These are phyloP conservation scores for Bombus cullumanus DNA, from an alignment of 1,140 invertebrate genomes.

Conservation along the genomic window DNA sequence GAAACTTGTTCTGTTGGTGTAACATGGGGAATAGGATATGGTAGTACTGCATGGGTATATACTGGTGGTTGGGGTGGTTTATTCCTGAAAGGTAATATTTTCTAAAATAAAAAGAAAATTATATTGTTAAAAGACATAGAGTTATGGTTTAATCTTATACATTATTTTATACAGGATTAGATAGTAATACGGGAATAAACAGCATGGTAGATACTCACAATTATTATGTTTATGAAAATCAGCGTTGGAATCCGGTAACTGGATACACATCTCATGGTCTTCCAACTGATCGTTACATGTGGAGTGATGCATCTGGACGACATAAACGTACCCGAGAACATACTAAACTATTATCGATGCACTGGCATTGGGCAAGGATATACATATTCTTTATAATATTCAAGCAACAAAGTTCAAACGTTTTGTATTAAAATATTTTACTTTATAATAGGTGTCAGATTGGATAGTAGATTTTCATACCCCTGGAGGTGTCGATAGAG, in stretches of 20 bases:
- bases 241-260: slow-evolving; percentile 95
- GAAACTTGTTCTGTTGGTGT: slow-evolving; percentile 90
- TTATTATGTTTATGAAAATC: slow-evolving; percentile 96
- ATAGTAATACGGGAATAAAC: slow-evolving; percentile 88
- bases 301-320: slow-evolving; percentile 93
- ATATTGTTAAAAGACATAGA: background rate
- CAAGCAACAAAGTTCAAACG: background rate
- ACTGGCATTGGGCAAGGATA: slow-evolving; percentile 92
- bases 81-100: slow-evolving; percentile 86
- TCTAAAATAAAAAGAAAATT: background rate
- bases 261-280: slow-evolving; percentile 93
- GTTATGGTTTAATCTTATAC: slow-evolving; percentile 10
- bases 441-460: slow-evolving; percentile 87
- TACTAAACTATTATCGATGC: slow-evolving; percentile 91
- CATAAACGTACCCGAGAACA: slow-evolving; percentile 92
- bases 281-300: slow-evolving; percentile 94
- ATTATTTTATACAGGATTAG: slow-evolving; percentile 82
- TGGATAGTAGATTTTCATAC: slow-evolving; percentile 95
- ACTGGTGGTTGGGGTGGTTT: slow-evolving; percentile 93
- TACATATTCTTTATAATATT: background rate
- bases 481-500: slow-evolving; percentile 93
- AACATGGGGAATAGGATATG: slow-evolving; percentile 94
- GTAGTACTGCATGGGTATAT: slow-evolving; percentile 93
- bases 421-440: background rate
- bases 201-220: slow-evolving; percentile 92